Base-by-base conservation (phyloP, 2,797 vertebrate genomes). In the Acrossocheilus wenchowensis region DNA sequence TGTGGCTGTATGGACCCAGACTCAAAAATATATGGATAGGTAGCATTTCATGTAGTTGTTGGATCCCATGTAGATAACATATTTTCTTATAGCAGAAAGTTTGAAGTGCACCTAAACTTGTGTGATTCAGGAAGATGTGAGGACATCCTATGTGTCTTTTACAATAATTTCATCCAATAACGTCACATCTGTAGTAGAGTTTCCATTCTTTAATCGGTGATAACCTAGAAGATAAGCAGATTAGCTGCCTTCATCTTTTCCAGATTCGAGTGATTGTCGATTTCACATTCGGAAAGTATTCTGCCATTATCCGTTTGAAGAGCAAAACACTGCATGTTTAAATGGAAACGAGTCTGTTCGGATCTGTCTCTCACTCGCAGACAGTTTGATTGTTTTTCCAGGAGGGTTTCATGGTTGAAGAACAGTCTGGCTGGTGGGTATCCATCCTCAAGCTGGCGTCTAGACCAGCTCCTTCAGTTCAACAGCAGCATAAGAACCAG, bases 21-120 rank as follows among this genome's bases (percentile, higher is more conserved):
- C 88, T 82, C 66, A 86, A 87, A 89, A 87, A 84, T 86, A 69
- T 81, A 90, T 91, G 90, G 64, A 89, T 95, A 96, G 95, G 96
- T 96, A 96, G 95, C 94, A 94, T 95, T 96, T 92, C 86, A 90
- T 84, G 92, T 87, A 94, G 95, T 96, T 96, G 95, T 96, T 96
- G 96, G 95, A 95, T 93, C 90, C 93, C 91, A 91, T 92, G 90
- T 91, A 84, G 89, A 91, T 86, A 89, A 84, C 82, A 89, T 48
- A 89, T 52, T 82, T 90, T 90, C 30, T 43, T 23, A 48, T 36
- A 5, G 45, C 23, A 39, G 30, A 71, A 71, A 54, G 34, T 66
- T 17, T 66, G 72, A 84, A 85, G 74, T 85, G 83, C 60, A 54
- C 15, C 83, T 78, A 75, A 68, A 77, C 41, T 19, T 3, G n/a